Evolutionary conservation across 1,140 invertebrate genomes (phyloP).

Genomic region (Platyura marginata): DNA sequence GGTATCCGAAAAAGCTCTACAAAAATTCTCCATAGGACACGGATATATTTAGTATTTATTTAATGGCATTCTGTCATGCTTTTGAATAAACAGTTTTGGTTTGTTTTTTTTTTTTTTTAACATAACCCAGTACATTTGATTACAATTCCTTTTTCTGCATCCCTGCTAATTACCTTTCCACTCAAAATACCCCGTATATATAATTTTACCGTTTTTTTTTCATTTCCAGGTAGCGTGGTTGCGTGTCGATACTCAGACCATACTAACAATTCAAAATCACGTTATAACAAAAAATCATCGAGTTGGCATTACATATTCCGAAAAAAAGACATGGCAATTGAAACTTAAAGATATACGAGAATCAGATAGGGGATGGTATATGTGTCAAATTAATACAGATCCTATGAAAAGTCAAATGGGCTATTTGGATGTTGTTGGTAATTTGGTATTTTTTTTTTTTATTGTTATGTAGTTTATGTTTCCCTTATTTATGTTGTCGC

Average conservation of each 20-base stretch:
- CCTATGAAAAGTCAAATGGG: slow-evolving; percentile 74
- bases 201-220: not conserved
- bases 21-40: too few relatives aligned
- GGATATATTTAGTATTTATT: too few relatives aligned
- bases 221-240: slow-evolving; percentile 65
- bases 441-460: too few relatives aligned
- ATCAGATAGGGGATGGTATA: slow-evolving; percentile 61
- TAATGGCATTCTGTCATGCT: too few relatives aligned
- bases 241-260: slow-evolving; percentile 76
- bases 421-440: slow-evolving; percentile 67
- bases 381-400: slow-evolving; percentile 74
- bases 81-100: too few relatives aligned
- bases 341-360: slow-evolving; percentile 57
- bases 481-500: too few relatives aligned
- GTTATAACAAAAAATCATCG: slow-evolving; percentile 71
- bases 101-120: too few relatives aligned
- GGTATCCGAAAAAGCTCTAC: too few relatives aligned
- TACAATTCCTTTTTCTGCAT: too few relatives aligned
- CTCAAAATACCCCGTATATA: not conserved
- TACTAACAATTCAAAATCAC: slow-evolving; percentile 68
- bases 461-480: too few relatives aligned
- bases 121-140: too few relatives aligned
- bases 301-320: slow-evolving; percentile 60
- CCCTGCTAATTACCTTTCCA: too few relatives aligned
- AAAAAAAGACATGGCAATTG: slow-evolving; percentile 62